A percentile compares a stretch with the other conserved stretches of the same genome.
These are phyloP conservation scores for Rhineura floridana DNA, from an alignment of 2,113 vertebrate species.

Conservation along the genomic window DNA sequence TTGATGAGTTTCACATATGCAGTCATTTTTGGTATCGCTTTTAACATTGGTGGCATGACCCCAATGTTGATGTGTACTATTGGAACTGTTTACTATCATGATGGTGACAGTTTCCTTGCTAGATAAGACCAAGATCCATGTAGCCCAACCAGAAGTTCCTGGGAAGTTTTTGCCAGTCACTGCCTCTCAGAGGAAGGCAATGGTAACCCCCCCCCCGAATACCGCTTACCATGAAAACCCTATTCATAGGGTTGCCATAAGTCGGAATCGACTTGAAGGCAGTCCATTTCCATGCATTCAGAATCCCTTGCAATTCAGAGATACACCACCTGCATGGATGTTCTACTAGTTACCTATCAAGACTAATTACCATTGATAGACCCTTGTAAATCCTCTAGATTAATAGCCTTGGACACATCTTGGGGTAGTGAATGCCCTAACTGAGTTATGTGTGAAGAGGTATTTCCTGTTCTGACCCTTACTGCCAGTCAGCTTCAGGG, in stretches of 20 bases:
- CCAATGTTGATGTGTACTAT: not conserved
- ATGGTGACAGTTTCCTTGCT: not conserved
- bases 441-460: not conserved
- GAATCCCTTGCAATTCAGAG: not conserved
- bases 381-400: not conserved
- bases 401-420: not conserved
- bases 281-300: not conserved
- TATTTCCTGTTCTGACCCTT: not conserved
- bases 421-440: not conserved
- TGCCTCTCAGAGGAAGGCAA: too few relatives aligned
- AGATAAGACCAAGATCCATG: constrained; percentile 5
- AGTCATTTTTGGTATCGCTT: not conserved
- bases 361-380: not conserved
- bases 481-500: too few relatives aligned
- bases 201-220: too few relatives aligned
- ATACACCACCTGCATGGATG: not conserved
- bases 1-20: not conserved
- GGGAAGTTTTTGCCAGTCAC: not conserved
- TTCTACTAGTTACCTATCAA: not conserved
- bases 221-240: too few relatives aligned
- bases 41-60: not conserved
- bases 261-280: too few relatives aligned
- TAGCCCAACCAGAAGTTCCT: not conserved
- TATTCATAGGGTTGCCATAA: too few relatives aligned
- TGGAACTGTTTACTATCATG: not conserved